Evolutionary conservation across 64 coral and sea anemone species (phyloP).

Genomic region (Dendrophyllia cribrosa): DNA sequence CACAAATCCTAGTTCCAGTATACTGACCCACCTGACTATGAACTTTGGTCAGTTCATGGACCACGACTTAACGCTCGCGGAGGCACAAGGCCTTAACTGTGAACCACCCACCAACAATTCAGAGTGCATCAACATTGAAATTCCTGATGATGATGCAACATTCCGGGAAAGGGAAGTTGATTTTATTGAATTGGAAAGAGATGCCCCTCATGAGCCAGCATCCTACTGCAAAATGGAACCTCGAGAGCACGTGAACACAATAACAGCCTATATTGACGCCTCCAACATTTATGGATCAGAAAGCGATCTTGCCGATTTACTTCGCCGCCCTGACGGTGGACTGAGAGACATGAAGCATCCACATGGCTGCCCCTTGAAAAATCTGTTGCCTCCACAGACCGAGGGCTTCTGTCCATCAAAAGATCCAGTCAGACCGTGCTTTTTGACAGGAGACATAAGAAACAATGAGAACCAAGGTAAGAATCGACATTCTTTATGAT

Average conservation of each 20-base stretch:
- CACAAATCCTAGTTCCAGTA: background rate
- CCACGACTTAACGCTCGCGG: slow-evolving; percentile 37
- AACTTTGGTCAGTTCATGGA: slow-evolving; percentile 56
- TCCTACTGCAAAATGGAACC: background rate
- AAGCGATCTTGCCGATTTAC: background rate
- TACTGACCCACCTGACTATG: slow-evolving; percentile 32
- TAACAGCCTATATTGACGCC: slow-evolving; percentile 48
- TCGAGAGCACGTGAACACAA: slow-evolving; percentile 10
- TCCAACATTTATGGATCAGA: slow-evolving; percentile 40
- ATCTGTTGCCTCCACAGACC: background rate
- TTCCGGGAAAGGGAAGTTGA: background rate
- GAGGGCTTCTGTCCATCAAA: slow-evolving; percentile 21
- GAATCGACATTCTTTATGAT: too few species aligned
- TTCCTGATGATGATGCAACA: slow-evolving; percentile 28
- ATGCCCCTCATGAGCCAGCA: slow-evolving; percentile 7
- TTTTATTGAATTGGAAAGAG: slow-evolving; percentile 55
- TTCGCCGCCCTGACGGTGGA: background rate
- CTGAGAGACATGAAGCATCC: background rate
- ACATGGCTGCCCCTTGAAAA: background rate
- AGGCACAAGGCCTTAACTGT: background rate
- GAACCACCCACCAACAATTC: background rate
- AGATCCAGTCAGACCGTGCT: slow-evolving; percentile 30
- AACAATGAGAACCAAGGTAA: slow-evolving; percentile 60
- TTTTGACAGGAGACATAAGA: slow-evolving; percentile 44
- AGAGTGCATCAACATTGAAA: slow-evolving; percentile 63